These are phyloP conservation scores for Rotaria magnacalcarata DNA, from an alignment of 2,888 invertebrate species.

Conservation along the genomic window DNA sequence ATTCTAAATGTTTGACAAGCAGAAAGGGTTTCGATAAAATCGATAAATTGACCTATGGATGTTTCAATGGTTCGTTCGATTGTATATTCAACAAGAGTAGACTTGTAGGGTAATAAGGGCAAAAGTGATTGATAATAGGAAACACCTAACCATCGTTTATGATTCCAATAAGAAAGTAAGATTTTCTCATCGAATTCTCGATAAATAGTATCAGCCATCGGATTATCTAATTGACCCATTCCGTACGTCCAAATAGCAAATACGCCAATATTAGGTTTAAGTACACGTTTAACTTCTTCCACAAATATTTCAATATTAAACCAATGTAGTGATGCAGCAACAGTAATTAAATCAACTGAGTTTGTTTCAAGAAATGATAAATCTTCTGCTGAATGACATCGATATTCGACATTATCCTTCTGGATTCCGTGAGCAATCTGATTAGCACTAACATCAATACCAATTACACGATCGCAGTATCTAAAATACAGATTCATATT, in stretches of 20 bases:
- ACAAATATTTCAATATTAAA: background rate
- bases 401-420: constrained; percentile 24
- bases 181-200: background rate
- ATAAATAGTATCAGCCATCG: background rate
- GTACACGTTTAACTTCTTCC: constrained; percentile 1
- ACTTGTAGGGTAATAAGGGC: background rate
- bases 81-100: background rate
- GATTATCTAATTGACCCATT: background rate
- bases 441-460: constrained; percentile 26
- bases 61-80: background rate
- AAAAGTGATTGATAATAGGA: background rate
- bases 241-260: background rate
- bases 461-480: background rate
- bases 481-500: background rate
- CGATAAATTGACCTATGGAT: background rate
- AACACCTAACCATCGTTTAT: background rate
- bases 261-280: constrained; percentile 18
- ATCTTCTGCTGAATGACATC: constrained; percentile 2
- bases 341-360: constrained; percentile 9
- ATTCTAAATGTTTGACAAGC: background rate
- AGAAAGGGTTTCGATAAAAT: background rate
- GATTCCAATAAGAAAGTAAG: background rate
- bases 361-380: background rate
- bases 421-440: background rate
- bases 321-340: constrained; percentile 16